Percentiles rank a stretch among this genome's conserved stretches.
These are phyloP conservation scores for Poecilia latipinna DNA, from an alignment of 2,113 vertebrate genomes.

Conservation along the genomic window DNA sequence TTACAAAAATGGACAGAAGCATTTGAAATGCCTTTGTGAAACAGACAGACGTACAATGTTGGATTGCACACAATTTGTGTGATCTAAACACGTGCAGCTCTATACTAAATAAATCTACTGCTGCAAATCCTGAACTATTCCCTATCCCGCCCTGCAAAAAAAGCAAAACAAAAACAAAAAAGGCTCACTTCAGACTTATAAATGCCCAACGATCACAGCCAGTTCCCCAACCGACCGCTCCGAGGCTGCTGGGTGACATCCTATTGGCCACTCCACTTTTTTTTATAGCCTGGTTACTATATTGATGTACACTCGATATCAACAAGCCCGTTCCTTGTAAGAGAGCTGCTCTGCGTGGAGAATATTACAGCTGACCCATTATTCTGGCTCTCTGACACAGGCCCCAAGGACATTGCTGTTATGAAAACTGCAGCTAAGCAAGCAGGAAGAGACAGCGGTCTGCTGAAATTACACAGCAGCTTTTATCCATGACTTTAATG, in stretches of 20 bases:
- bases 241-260: too few species aligned
- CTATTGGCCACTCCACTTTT: not conserved
- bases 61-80: not conserved
- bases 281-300: not conserved
- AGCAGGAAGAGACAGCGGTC: slow-evolving; percentile 28
- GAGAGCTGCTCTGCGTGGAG: slow-evolving; percentile 22
- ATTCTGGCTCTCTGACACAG: slow-evolving; percentile 38
- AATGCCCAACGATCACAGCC: not conserved
- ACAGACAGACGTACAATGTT: too few species aligned
- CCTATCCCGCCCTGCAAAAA: not conserved
- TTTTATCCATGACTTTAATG: slow-evolving; percentile 48
- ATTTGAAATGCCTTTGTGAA: too few species aligned
- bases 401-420: slow-evolving; percentile 37
- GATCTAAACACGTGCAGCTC: not conserved
- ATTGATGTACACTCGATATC: slow-evolving; percentile 6
- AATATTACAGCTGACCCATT: slow-evolving; percentile 10
- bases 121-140: not conserved
- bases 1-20: too few species aligned
- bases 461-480: slow-evolving; percentile 37
- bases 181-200: not conserved
- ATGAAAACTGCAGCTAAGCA: slow-evolving; percentile 48
- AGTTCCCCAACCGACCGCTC: too few species aligned
- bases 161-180: not conserved
- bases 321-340: slow-evolving; percentile 26
- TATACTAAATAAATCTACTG: not conserved